A percentile compares a stretch with the other conserved stretches of the same genome.
Conservation (phyloP, 2,113 vertebrate species). For the Machaerirhynchus nigripectus region DNA sequence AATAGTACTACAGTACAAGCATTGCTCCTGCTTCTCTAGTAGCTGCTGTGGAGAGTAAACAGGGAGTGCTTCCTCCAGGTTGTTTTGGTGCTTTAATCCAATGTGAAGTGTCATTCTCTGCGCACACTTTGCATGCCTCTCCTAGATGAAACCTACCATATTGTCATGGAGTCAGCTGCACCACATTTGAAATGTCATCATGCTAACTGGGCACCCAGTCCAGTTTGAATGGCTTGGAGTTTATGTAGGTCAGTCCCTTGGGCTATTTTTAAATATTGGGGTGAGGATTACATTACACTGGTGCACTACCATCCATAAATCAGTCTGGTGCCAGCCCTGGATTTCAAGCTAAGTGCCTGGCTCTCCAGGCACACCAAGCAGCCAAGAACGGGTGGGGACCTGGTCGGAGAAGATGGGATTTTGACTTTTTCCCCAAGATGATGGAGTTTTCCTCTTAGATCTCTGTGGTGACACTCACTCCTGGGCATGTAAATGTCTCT, state of each 20-base stretch:
- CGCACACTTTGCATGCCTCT: neutral
- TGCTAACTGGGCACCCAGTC: neutral
- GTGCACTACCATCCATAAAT: neutral
- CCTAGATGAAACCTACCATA: neutral
- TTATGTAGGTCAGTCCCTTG: neutral
- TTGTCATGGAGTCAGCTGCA: neutral
- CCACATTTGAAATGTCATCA: neutral
- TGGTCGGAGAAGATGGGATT: neutral
- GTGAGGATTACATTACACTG: neutral
- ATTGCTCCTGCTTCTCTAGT: neutral
- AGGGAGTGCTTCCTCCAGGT: neutral
- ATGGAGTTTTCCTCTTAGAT: neutral
- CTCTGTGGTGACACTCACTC: neutral
- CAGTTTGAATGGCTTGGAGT: neutral
- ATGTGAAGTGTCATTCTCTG: rapidly evolving
- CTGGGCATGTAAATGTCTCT: neutral
- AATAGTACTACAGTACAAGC: neutral
- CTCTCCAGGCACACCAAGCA: neutral
- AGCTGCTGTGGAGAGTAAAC: neutral
- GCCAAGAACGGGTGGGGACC: neutral
- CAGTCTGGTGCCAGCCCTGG: neutral
- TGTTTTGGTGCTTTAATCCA: neutral
- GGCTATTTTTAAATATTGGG: constrained; percentile 33
- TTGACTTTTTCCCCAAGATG: neutral
- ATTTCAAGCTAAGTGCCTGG: neutral